Evolutionary conservation across 2,888 invertebrate genomes (phyloP).

Genomic region (Aspidiotus rigidus): DNA sequence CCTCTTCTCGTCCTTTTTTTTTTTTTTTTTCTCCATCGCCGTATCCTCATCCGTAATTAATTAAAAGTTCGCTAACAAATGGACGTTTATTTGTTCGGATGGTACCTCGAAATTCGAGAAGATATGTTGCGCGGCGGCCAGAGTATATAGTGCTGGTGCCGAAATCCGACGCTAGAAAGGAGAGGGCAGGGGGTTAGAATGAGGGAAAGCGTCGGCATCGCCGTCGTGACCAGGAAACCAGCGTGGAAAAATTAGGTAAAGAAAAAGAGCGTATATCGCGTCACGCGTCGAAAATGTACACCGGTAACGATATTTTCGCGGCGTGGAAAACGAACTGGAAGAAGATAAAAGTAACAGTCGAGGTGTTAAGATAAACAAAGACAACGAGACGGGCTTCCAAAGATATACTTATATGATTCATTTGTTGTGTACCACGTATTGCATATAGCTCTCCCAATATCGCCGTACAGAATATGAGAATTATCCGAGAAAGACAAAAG

Average conservation of each 20-base stretch:
- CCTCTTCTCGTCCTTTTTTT: slow-evolving; percentile 12
- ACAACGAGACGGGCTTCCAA: neutral
- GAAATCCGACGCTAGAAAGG: too few relatives aligned
- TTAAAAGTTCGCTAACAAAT: slow-evolving; percentile 29
- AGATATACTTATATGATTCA: neutral
- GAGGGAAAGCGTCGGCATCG: too few relatives aligned
- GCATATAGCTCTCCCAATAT: too few relatives aligned
- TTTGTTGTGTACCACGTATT: slow-evolving; percentile 1
- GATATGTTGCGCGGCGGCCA: neutral
- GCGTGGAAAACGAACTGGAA: slow-evolving; percentile 17
- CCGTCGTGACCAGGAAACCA: too few relatives aligned
- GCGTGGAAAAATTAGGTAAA: too few relatives aligned
- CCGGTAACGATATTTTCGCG: neutral
- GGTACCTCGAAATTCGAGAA: slow-evolving; percentile 18
- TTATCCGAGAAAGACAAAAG: neutral
- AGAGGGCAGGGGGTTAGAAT: too few relatives aligned
- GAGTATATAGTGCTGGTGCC: neutral
- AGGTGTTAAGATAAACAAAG: slow-evolving; percentile 10
- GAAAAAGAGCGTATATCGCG: too few relatives aligned
- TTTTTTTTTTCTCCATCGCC: slow-evolving; percentile 7
- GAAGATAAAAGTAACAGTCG: slow-evolving; percentile 20
- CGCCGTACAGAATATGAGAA: too few relatives aligned
- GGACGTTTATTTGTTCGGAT: slow-evolving; percentile 27
- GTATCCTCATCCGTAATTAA: slow-evolving; percentile 14
- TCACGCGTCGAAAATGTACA: neutral